Conservation (phyloP, 2,888 invertebrate genomes). For the Ptilodon capucinus region DNA sequence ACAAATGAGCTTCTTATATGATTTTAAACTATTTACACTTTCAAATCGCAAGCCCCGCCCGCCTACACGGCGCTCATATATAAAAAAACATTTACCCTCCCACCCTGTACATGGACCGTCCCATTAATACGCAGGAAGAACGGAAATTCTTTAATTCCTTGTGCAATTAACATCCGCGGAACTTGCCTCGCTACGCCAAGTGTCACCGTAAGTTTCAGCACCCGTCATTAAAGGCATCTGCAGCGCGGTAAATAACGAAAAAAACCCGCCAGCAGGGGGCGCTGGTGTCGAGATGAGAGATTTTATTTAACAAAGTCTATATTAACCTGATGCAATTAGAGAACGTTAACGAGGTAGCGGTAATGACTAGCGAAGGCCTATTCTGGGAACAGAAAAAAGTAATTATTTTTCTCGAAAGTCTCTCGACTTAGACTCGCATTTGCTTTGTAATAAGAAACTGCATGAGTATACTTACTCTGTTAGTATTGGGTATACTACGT, state of each 20-base stretch:
- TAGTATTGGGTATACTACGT: no score
- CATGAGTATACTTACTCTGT: no score
- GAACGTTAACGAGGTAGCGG: conserved; percentile 78
- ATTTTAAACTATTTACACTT: not conserved
- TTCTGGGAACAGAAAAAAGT: conserved; percentile 42
- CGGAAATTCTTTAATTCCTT: conserved; percentile 79
- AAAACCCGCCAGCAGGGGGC: conserved; percentile 46
- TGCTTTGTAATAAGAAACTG: no score
- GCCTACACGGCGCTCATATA: conserved; percentile 23
- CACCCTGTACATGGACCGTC: conserved; percentile 53
- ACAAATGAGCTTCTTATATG: no score
- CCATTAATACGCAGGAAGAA: conserved; percentile 66
- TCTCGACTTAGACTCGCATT: no score
- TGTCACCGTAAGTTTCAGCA: conserved; percentile 82
- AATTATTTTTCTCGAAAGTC: not conserved
- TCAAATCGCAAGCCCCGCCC: conserved; percentile 4
- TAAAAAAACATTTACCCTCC: conserved; percentile 36
- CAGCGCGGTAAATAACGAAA: conserved; percentile 79
- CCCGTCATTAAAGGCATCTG: conserved; percentile 82
- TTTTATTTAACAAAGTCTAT: conserved; percentile 83
- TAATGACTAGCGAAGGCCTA: conserved; percentile 73
- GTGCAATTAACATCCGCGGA: conserved; percentile 73
- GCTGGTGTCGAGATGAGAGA: conserved; percentile 71
- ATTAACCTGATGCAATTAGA: conserved; percentile 83
- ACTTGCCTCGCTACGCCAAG: conserved; percentile 68